Percentiles rank a stretch among this genome's conserved stretches.
Evolutionary conservation across 2,888 invertebrate species (phyloP).

Genomic region (Pachycephus smyrnensis): DNA sequence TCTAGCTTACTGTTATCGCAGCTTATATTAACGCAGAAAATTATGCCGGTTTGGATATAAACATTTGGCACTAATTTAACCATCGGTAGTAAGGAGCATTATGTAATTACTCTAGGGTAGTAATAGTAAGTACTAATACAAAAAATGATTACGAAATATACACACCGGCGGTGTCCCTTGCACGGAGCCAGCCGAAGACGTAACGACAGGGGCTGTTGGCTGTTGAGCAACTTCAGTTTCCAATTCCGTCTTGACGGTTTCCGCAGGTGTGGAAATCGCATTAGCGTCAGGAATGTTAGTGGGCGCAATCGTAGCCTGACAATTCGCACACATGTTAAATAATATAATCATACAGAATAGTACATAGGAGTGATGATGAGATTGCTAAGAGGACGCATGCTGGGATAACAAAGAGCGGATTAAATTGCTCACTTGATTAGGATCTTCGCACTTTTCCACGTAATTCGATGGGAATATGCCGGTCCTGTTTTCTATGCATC

Average conservation of each 20-base stretch:
- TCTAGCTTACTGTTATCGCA: constrained; percentile 31
- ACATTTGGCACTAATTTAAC: background rate
- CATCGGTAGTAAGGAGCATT: background rate
- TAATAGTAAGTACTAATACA: background rate
- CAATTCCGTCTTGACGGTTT: background rate
- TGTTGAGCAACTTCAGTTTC: constrained; percentile 10
- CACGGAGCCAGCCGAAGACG: constrained; percentile 10
- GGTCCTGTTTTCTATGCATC: constrained; percentile 81
- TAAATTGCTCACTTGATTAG: constrained; percentile 49
- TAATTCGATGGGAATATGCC: constrained; percentile 99
- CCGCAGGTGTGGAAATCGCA: background rate
- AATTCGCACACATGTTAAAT: constrained; percentile 9
- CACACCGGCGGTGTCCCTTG: constrained; percentile 24
- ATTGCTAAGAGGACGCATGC: background rate
- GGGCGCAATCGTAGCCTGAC: constrained; percentile 15
- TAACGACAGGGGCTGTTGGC: constrained; percentile 11
- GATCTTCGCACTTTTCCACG: constrained; percentile 78
- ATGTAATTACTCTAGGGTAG: background rate
- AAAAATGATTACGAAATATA: constrained; percentile 6
- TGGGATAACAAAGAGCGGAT: background rate
- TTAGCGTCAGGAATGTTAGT: background rate
- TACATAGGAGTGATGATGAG: background rate
- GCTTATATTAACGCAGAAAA: background rate
- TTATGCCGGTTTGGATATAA: background rate
- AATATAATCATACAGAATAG: background rate